Evolutionary conservation across 1,140 invertebrate species (phyloP).

Genomic region (Paracyclopina nana): DNA sequence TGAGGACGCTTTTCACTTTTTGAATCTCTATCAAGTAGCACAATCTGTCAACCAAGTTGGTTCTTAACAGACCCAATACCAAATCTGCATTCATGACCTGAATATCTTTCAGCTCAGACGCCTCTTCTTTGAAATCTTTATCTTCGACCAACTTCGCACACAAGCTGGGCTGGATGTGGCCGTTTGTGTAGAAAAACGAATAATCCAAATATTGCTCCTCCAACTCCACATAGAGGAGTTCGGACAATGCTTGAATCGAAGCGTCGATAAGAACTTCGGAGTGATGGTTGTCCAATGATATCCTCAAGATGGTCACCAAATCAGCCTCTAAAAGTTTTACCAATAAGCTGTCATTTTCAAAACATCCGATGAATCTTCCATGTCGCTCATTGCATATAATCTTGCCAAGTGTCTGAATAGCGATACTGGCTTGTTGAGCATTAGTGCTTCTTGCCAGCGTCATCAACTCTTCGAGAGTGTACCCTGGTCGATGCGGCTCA

Average conservation of each 20-base stretch:
- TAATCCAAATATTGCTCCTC: conserved; percentile 52
- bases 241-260: conserved; percentile 45
- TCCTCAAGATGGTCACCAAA: conserved; percentile 55
- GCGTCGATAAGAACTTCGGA: conserved; percentile 45
- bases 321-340: conserved; percentile 34
- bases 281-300: conserved; percentile 63
- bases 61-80: conserved; percentile 45
- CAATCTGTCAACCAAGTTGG: conserved; percentile 51
- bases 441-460: conserved; percentile 43
- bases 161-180: conserved; percentile 39
- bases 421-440: conserved; percentile 53
- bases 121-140: conserved; percentile 31
- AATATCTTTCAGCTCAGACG: conserved; percentile 52
- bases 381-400: conserved; percentile 45
- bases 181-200: conserved; percentile 40
- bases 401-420: conserved; percentile 51
- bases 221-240: conserved; percentile 46
- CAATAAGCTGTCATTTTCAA: conserved; percentile 32
- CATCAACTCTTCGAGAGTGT: conserved; percentile 64
- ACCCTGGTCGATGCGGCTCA: conserved; percentile 69
- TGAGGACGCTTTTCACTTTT: conserved; percentile 23
- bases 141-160: conserved; percentile 31
- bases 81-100: conserved; percentile 56
- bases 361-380: conserved; percentile 40
- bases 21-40: conserved; percentile 25